Base-by-base conservation (phyloP, 2,113 vertebrate species). In the Sinocyclocheilus anshuiensis region DNA sequence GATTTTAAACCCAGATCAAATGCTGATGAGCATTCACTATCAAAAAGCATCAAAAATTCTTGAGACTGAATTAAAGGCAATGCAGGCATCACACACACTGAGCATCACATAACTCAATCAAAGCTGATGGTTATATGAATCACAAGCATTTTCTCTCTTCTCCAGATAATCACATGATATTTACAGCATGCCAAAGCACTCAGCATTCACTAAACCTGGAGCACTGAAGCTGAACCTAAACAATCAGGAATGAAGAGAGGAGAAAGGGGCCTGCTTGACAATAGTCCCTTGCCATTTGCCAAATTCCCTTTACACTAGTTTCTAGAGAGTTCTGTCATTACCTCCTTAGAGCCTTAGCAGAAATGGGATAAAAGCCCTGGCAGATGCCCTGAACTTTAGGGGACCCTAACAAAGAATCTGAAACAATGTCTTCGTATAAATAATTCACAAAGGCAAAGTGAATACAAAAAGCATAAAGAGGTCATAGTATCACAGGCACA, bases 61-160 rank as follows among this genome's bases (percentile, higher is more conserved):
- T 48, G n/a, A 3, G 36, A 42, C 33, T 79, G 45, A 26, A 81
- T 77, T 81, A 57, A 84, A 77, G 82, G 82, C 22, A 86, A 83
- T 77, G 77, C 36, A n/a, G 16, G 48, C 71, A 24, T 72, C 42
- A 42, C 81, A 42, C 78, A 88, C 61, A 84, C 63, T 29, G 74
- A 83, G 88, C 57, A 22, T n/a, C 82, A 88, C 85, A 87, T 88
- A 90, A 61, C 69, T 84, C 87, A 86, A 77, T 79, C 6, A 59
- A 77, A 63, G 84, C 85, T 42, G 78, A 91, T 82, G 82, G 79
- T 89, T 91, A 90, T 92, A 36, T 6, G 12, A 85, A 88, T 93
- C 90, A 91, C 76, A 91, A n/a, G 78, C 77, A 83, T 72, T 24
- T 90, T 71, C 88, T 87, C 63, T 65, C 80, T 85, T 89, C 81